Evolutionary conservation across 2,888 invertebrate species (phyloP), one percentile per base, ranked within the genome.

Genomic region (Incurvaria masculella): DNA sequence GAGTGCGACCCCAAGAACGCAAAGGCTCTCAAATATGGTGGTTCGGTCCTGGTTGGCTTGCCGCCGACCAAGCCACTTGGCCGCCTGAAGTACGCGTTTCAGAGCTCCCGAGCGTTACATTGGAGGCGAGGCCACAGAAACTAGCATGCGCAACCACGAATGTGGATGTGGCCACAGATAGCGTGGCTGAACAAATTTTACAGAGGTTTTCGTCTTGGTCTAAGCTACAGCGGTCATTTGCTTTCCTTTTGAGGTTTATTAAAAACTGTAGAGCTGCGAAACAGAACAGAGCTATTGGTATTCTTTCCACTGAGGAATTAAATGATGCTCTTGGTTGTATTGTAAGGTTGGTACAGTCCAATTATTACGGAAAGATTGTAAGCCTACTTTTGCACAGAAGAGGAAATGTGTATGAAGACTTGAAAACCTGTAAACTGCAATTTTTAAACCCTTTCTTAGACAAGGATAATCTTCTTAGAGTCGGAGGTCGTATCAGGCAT

Each of bases 191-290:
- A n/a, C n/a, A n/a, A n/a, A n/a, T n/a, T n/a, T n/a, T n/a, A n/a
- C n/a, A n/a, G n/a, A n/a, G n/a, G 17, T 49, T 39, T 42, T 54
- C 52, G 6, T 44, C 39, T 14, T 40, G 44, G 5, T 21, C 4
- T 8, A 48, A 42, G 46, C 11, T 54, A 44, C 39, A 54, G 16
- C 33, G 51, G 27, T 40, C 23, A 23, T 49, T 48, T 33, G 48
- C 52, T 1, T 52, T 49, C 33, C 33, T 53, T 2, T 40, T 47
- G 11, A n/a, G 49, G 27, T 46, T 46, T 21, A 33, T 42, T 16
- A 41, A 47, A 16, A 47, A 45, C 21, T 41, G 21, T 17, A 39
- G 23, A 23, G 45, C 39, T 23, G 18, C 18, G 2, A 26, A 27
- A 16, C 19, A 33, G 14, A 6, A 11, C 14, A 8, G 33, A 14